These are phyloP conservation scores for Lithophane leautieri DNA, from an alignment of 2,888 invertebrate genomes.

Conservation along the genomic window DNA sequence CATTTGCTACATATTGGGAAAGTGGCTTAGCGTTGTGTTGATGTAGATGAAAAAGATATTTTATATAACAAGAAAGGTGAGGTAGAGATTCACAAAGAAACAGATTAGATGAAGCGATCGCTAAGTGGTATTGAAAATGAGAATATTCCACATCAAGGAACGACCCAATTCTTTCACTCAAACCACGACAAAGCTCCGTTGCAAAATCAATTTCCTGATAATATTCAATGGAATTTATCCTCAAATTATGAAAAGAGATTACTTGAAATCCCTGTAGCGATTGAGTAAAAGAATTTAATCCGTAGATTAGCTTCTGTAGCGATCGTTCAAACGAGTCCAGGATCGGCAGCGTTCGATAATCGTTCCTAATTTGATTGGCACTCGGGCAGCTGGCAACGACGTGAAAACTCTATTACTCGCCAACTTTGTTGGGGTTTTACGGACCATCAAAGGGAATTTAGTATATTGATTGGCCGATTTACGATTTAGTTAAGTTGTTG, in stretches of 20 bases:
- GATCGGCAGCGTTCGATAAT: slow-evolving; percentile 80
- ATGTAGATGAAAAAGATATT: background rate
- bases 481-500: slow-evolving; percentile 56
- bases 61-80: slow-evolving; percentile 25
- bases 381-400: slow-evolving; percentile 84
- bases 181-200: slow-evolving; percentile 43
- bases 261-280: slow-evolving; percentile 69
- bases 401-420: slow-evolving; percentile 84
- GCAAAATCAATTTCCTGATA: slow-evolving; percentile 62
- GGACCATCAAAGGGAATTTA: slow-evolving; percentile 74
- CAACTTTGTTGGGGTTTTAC: slow-evolving; percentile 78
- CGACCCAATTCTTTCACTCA: slow-evolving; percentile 38
- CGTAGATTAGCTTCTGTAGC: slow-evolving; percentile 77
- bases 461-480: slow-evolving; percentile 77
- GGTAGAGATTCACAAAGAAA: slow-evolving; percentile 8
- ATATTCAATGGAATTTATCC: slow-evolving; percentile 54
- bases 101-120: slow-evolving; percentile 7
- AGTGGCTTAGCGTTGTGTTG: background rate
- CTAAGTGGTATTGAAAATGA: slow-evolving; percentile 36
- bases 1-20: background rate
- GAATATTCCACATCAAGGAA: slow-evolving; percentile 5
- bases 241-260: slow-evolving; percentile 59
- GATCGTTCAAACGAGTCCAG: slow-evolving; percentile 77
- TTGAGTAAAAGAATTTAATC: slow-evolving; percentile 80
- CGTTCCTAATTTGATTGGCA: slow-evolving; percentile 88